These are phyloP conservation scores for Harmothoe impar DNA, from an alignment of 2,888 invertebrate genomes.

Conservation along the genomic window DNA sequence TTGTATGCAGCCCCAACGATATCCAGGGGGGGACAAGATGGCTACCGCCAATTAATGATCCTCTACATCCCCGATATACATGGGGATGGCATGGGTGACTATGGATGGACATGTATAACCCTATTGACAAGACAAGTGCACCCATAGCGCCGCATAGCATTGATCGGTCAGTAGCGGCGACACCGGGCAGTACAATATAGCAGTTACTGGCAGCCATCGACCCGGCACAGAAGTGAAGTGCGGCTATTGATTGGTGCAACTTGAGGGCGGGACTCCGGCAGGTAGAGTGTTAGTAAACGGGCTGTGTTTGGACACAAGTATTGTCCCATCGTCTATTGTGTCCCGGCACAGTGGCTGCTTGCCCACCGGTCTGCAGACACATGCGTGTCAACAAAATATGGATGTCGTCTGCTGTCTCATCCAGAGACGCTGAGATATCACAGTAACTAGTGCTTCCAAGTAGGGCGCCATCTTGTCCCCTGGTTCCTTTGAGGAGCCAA, in stretches of 20 bases:
- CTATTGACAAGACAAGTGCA: conserved; percentile 49
- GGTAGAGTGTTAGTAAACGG: conserved; percentile 48
- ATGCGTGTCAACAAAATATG: conserved; percentile 44
- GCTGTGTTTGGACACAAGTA: conserved; percentile 31
- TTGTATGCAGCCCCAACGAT: too few species aligned
- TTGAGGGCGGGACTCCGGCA: not conserved
- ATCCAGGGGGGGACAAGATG: too few species aligned
- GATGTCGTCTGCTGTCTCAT: not conserved
- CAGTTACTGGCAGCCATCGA: conserved; percentile 59
- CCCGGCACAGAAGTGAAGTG: conserved; percentile 14
- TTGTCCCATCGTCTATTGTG: conserved; percentile 58
- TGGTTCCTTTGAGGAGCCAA: not conserved
- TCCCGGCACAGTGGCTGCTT: conserved; percentile 7
- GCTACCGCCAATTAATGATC: too few species aligned
- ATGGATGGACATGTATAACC: conserved; percentile 25
- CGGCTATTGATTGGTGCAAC: conserved; percentile 50
- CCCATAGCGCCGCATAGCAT: conserved; percentile 8
- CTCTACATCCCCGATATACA: too few species aligned
- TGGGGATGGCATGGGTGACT: too few species aligned
- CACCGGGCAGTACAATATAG: conserved; percentile 39
- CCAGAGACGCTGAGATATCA: too few species aligned
- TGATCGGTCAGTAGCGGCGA: conserved; percentile 14
- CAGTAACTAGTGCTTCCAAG: too few species aligned
- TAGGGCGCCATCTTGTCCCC: not conserved
- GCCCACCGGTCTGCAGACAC: conserved; percentile 38